Conservation (phyloP, 1,140 invertebrate species). For the Caenorhabditis remanei region DNA sequence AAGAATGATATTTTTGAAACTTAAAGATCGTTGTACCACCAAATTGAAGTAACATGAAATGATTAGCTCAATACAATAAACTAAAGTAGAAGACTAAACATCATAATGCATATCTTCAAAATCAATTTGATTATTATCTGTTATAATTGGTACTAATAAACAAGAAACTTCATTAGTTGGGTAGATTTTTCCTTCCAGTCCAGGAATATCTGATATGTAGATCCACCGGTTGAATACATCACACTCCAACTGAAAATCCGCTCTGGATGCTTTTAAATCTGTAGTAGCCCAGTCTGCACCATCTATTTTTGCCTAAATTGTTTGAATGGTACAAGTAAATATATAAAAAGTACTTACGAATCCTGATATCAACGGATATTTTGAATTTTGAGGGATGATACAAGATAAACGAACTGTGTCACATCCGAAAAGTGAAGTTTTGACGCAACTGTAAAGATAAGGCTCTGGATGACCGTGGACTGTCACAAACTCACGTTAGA, state of each 20-base stretch:
- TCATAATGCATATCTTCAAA: slow-evolving; percentile 17
- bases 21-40: background rate
- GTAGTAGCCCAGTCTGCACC: slow-evolving; percentile 24
- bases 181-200: slow-evolving; percentile 7
- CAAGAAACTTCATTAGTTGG: slow-evolving; percentile 33
- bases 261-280: background rate
- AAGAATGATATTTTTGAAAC: background rate
- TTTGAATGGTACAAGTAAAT: background rate
- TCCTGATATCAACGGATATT: slow-evolving; percentile 23
- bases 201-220: slow-evolving; percentile 36
- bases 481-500: background rate
- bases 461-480: too few relatives aligned
- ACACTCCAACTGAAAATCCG: slow-evolving; percentile 9
- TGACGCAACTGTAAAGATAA: background rate
- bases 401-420: background rate
- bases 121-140: slow-evolving; percentile 14
- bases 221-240: slow-evolving; percentile 32
- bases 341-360: slow-evolving; percentile 5
- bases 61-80: background rate
- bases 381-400: background rate
- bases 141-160: slow-evolving; percentile 27
- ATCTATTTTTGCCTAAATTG: background rate
- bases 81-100: background rate
- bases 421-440: slow-evolving; percentile 17
- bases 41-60: slow-evolving; percentile 19